Evolutionary conservation across 1,140 invertebrate genomes (phyloP).

Genomic region (Ephestia elutella): DNA sequence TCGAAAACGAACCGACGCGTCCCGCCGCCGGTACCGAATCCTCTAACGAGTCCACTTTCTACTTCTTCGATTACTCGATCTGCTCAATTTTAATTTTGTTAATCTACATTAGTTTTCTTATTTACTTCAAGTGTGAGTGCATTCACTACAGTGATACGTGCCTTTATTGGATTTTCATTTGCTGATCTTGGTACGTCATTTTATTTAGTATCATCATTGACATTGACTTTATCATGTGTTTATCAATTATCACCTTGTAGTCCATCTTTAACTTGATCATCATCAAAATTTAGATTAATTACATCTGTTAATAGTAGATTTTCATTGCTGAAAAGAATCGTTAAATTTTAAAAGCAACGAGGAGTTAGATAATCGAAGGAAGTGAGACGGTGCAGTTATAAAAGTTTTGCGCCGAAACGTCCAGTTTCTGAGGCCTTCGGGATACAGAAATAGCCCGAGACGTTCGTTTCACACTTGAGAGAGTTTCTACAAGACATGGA

Average conservation of each 20-base stretch:
- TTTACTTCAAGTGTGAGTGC: constrained; percentile 44
- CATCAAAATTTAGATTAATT: constrained; percentile 13
- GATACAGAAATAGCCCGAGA: constrained; percentile 63
- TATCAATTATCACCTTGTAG: not conserved
- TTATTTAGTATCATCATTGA: constrained; percentile 5
- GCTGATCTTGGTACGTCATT: constrained; percentile 39
- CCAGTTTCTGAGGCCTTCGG: constrained; percentile 53
- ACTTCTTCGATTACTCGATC: constrained; percentile 54
- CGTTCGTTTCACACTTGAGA: constrained; percentile 66
- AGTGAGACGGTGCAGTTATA: constrained; percentile 46
- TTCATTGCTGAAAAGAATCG: not conserved
- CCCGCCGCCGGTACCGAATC: constrained; percentile 65
- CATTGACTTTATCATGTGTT: constrained; percentile 1
- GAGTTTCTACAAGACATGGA: constrained; percentile 54
- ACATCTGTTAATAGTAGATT: constrained; percentile 7
- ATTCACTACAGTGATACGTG: constrained; percentile 49
- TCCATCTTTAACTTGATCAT: not conserved
- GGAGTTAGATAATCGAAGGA: constrained; percentile 53
- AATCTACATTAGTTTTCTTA: not conserved
- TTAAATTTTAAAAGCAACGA: constrained; percentile 1
- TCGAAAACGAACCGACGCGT: constrained; percentile 73
- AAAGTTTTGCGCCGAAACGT: constrained; percentile 41
- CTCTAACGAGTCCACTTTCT: constrained; percentile 51
- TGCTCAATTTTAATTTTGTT: constrained; percentile 21
- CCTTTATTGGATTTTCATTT: constrained; percentile 49